These are phyloP conservation scores for Barnardius zonarius DNA, from an alignment of 2,113 vertebrate species.

Conservation along the genomic window DNA sequence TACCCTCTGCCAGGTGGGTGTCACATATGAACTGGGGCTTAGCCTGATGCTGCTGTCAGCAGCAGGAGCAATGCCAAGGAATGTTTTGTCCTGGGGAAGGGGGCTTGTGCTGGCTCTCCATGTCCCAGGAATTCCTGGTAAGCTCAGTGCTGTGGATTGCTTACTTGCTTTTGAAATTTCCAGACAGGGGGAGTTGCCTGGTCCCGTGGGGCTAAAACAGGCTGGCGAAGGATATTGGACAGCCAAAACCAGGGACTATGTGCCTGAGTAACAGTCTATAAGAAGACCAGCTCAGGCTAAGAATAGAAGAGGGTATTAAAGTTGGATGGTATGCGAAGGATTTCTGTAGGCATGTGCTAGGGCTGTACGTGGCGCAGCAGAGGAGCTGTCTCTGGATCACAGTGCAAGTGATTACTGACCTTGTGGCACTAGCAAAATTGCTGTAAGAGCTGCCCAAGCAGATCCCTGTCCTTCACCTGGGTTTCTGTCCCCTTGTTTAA, in stretches of 20 bases:
- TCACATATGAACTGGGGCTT: background rate
- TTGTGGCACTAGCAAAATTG: background rate
- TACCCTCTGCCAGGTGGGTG: background rate
- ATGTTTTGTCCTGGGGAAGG: background rate
- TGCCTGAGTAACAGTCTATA: background rate
- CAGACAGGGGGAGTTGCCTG: background rate
- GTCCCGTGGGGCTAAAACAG: background rate
- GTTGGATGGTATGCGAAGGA: background rate
- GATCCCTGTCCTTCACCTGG: background rate
- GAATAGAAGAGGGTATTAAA: background rate
- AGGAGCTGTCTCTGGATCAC: background rate
- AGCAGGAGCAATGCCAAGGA: background rate
- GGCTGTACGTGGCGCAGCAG: background rate
- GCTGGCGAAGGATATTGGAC: background rate
- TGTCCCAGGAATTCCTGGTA: constrained; percentile 11
- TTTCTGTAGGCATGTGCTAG: background rate
- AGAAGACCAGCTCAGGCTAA: background rate
- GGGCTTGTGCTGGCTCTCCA: background rate
- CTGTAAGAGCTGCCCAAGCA: background rate
- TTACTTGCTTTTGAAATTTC: background rate
- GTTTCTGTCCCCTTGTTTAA: background rate
- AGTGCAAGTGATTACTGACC: background rate
- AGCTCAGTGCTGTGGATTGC: background rate
- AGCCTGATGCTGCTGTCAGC: background rate
- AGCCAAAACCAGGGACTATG: background rate